Evolutionary conservation across 2,113 vertebrate species (phyloP).

Genomic region (Archocentrus centrarchus): DNA sequence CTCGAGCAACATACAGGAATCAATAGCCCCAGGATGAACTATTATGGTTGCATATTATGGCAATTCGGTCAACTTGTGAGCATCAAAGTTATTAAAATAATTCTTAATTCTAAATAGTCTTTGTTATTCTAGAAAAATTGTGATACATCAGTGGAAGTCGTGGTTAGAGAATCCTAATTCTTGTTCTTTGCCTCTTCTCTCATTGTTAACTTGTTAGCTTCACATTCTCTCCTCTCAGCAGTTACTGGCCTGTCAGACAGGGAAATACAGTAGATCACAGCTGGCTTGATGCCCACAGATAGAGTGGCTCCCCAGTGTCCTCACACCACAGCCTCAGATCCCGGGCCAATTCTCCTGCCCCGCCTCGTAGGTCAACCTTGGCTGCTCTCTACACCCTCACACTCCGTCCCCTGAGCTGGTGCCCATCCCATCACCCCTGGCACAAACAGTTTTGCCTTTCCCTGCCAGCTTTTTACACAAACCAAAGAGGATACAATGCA

Average conservation of each 20-base stretch:
- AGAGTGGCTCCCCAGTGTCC: conserved; percentile 62
- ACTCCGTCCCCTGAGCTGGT: conserved; percentile 56
- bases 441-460: conserved; percentile 30
- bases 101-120: not conserved
- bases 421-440: conserved; percentile 66
- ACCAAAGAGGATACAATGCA: conserved; percentile 51
- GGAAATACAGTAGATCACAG: conserved; percentile 63
- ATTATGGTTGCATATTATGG: not conserved
- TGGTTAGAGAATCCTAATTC: too few relatives aligned
- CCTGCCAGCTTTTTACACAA: conserved; percentile 66
- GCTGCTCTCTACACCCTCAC: conserved; percentile 60
- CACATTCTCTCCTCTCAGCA: conserved; percentile 25
- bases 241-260: conserved; percentile 44
- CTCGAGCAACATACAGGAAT: not conserved
- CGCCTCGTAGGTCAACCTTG: conserved; percentile 73
- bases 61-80: not conserved
- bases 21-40: not conserved
- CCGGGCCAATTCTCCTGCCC: conserved; percentile 72
- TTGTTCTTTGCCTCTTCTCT: not conserved
- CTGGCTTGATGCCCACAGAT: conserved; percentile 70
- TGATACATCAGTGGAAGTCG: not conserved
- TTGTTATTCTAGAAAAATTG: not conserved
- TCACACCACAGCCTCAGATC: conserved; percentile 72
- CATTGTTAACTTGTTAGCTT: not conserved
- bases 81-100: not conserved